Percentiles rank a stretch among this genome's conserved stretches.
Evolutionary conservation across 2,113 vertebrate genomes (phyloP).

Genomic region (Porphyrio hochstetteri): DNA sequence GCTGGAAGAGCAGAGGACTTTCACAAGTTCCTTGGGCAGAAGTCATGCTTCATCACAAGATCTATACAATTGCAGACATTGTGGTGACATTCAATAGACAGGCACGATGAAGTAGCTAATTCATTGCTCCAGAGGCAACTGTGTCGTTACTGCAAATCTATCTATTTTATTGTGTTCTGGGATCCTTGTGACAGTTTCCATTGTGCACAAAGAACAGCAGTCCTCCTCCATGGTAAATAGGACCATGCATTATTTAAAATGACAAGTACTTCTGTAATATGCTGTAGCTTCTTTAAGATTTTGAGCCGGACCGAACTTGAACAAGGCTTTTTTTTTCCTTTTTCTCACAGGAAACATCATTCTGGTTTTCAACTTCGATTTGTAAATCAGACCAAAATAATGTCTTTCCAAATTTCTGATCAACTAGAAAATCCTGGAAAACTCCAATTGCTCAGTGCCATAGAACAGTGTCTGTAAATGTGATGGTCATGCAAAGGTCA

Average conservation of each 20-base stretch:
- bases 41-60: neutral
- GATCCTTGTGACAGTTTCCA: neutral
- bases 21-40: neutral
- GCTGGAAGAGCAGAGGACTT: neutral
- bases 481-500: neutral
- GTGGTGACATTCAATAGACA: slow-evolving; percentile 5
- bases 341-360: neutral
- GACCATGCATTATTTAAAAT: neutral
- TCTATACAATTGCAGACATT: neutral
- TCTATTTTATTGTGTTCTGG: slow-evolving; percentile 31
- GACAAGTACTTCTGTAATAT: neutral
- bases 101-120: slow-evolving; percentile 13
- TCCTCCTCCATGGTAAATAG: slow-evolving; percentile 1
- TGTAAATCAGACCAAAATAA: neutral
- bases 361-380: neutral
- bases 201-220: neutral
- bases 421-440: neutral
- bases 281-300: neutral
- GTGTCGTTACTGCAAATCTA: slow-evolving; percentile 29
- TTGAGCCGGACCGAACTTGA: neutral
- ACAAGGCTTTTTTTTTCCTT: neutral
- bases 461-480: neutral
- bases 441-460: neutral
- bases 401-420: neutral
- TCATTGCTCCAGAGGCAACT: slow-evolving; percentile 21